Evolutionary conservation across 2,113 vertebrate species (phyloP).

Genomic region (Rana temporaria): DNA sequence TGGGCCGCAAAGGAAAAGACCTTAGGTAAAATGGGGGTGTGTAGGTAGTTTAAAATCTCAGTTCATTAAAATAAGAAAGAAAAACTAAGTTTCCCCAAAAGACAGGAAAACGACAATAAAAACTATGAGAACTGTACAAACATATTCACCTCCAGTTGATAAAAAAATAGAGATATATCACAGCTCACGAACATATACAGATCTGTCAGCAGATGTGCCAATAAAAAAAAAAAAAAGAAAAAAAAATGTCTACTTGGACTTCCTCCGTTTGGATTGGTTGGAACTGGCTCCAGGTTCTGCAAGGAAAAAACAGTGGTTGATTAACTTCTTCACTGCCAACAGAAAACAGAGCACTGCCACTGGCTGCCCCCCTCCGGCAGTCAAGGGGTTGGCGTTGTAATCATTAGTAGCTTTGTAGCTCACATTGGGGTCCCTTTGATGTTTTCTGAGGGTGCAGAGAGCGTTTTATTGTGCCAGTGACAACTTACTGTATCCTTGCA

Average conservation of each 20-base stretch:
- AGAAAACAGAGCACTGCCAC: background rate
- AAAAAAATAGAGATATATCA: conserved; percentile 52
- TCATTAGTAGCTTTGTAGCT: background rate
- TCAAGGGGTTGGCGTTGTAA: background rate
- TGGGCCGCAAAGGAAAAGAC: no score
- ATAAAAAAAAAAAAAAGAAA: conserved; percentile 24
- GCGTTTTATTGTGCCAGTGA: no score
- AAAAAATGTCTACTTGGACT: conserved; percentile 90
- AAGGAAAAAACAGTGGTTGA: conserved; percentile 62
- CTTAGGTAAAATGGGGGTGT: background rate
- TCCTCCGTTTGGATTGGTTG: conserved; percentile 96
- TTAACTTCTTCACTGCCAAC: background rate
- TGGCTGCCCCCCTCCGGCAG: background rate
- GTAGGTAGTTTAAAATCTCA: background rate
- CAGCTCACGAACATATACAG: conserved; percentile 39
- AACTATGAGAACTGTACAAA: conserved; percentile 46
- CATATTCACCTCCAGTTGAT: conserved; percentile 37
- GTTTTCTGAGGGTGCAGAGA: background rate
- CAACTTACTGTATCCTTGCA: no score
- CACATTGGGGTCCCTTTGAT: background rate
- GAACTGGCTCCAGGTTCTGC: conserved; percentile 90
- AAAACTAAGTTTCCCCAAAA: conserved; percentile 1
- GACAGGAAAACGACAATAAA: conserved; percentile 17
- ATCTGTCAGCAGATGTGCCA: conserved; percentile 23
- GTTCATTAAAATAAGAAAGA: background rate